Conservation (phyloP, 2,113 vertebrate genomes). For the Psilopsiagon aurifrons region DNA sequence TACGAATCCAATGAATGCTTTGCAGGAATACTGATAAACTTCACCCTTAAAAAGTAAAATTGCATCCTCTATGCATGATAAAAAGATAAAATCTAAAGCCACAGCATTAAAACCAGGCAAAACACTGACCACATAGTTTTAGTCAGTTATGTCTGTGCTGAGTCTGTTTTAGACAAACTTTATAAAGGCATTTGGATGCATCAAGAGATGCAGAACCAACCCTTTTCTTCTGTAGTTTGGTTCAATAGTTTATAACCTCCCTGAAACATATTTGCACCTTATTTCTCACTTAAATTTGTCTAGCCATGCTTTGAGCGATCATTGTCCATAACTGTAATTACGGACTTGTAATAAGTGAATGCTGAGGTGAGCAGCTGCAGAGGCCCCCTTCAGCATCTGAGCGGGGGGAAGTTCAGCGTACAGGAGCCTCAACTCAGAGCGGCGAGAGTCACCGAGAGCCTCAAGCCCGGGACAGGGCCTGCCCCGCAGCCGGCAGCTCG, state of each 20-base stretch:
- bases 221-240: background rate
- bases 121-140: background rate
- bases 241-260: background rate
- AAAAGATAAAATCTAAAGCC: background rate
- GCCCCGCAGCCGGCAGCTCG: too few relatives aligned
- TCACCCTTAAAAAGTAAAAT: background rate
- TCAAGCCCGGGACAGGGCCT: too few relatives aligned
- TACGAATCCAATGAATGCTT: background rate
- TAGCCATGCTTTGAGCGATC: background rate
- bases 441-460: rapidly evolving
- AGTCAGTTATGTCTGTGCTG: background rate
- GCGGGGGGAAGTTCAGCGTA: too few relatives aligned
- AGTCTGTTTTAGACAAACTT: background rate
- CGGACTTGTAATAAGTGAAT: background rate
- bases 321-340: background rate
- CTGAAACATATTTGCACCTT: background rate
- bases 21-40: constrained; percentile 1
- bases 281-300: constrained; percentile 2
- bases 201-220: background rate
- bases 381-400: too few relatives aligned
- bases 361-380: too few relatives aligned
- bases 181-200: background rate
- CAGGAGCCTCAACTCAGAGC: too few relatives aligned
- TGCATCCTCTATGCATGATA: background rate
- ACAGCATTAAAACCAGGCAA: background rate